Evolutionary conservation across 2,888 invertebrate genomes (phyloP).

Genomic region (Caradrina clavipalpis): DNA sequence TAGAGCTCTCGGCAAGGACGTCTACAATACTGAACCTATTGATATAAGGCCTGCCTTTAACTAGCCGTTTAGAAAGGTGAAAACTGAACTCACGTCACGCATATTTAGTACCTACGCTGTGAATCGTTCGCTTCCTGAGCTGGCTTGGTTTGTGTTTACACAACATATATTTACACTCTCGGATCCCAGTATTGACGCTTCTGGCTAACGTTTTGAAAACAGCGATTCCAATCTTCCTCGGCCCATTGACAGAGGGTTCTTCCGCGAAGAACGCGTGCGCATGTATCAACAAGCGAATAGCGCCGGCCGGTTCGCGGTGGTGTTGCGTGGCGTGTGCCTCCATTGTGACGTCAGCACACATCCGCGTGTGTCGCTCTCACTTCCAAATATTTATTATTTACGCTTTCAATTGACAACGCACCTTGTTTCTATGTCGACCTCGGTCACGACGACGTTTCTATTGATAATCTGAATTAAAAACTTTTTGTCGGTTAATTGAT

Average conservation of each 20-base stretch:
- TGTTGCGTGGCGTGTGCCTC: constrained; percentile 64
- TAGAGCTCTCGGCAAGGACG: constrained; percentile 58
- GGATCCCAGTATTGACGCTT: constrained; percentile 59
- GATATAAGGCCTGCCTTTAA: constrained; percentile 33
- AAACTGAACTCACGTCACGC: constrained; percentile 42
- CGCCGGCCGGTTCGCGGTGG: constrained; percentile 37
- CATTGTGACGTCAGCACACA: constrained; percentile 75
- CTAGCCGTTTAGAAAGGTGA: constrained; percentile 57
- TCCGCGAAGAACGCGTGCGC: constrained; percentile 87
- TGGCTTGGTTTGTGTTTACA: constrained; percentile 43
- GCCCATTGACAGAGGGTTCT: constrained; percentile 75
- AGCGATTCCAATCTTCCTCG: constrained; percentile 72
- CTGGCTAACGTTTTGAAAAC: constrained; percentile 81
- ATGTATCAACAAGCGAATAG: constrained; percentile 72
- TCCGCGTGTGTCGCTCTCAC: constrained; percentile 74
- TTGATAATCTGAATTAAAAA: constrained; percentile 55
- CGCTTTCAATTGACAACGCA: constrained; percentile 71
- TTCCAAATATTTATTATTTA: constrained; percentile 82
- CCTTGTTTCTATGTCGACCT: constrained; percentile 62
- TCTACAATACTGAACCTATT: constrained; percentile 29
- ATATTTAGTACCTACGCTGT: constrained; percentile 41
- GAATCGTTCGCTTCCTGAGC: constrained; percentile 41
- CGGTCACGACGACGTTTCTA: constrained; percentile 29
- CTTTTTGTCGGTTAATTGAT: constrained; percentile 49
- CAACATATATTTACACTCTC: constrained; percentile 43